Conservation (phyloP, 2,113 vertebrate genomes). For the Fulmarus glacialis region DNA sequence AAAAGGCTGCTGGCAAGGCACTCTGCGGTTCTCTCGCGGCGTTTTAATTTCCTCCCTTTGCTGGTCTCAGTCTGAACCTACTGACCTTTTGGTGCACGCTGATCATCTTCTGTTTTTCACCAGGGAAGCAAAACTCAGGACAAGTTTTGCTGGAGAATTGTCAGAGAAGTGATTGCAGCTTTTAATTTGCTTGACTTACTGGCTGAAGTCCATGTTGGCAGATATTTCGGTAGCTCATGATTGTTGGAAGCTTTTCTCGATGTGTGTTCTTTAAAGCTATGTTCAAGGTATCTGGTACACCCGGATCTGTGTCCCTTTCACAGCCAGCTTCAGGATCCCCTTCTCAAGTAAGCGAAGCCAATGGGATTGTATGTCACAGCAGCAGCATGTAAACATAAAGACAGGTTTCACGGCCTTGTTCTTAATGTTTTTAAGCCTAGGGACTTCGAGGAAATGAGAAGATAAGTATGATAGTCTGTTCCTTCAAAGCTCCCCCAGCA, state of each 20-base stretch:
- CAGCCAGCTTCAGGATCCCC: neutral
- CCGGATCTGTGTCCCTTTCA: neutral
- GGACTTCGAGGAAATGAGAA: neutral
- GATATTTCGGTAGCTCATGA: neutral
- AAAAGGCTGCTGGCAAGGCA: neutral
- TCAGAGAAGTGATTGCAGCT: constrained; percentile 7
- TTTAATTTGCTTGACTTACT: constrained; percentile 35
- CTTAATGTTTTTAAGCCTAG: neutral
- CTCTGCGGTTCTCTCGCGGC: rapidly evolving
- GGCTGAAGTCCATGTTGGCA: constrained; percentile 21
- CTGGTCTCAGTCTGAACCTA: neutral
- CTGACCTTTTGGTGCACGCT: neutral
- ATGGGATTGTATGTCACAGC: neutral
- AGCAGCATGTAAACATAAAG: neutral
- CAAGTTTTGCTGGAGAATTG: constrained; percentile 6
- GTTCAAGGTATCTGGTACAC: neutral
- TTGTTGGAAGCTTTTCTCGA: neutral
- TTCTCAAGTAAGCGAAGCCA: neutral
- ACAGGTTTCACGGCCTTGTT: neutral
- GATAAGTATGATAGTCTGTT: neutral
- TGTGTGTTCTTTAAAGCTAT: neutral
- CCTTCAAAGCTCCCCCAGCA: neutral
- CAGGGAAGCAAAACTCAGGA: neutral
- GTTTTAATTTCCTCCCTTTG: neutral
- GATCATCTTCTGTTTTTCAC: neutral